Base-by-base conservation (phyloP, 2,113 vertebrate species). In the Corythaeola cristata region DNA sequence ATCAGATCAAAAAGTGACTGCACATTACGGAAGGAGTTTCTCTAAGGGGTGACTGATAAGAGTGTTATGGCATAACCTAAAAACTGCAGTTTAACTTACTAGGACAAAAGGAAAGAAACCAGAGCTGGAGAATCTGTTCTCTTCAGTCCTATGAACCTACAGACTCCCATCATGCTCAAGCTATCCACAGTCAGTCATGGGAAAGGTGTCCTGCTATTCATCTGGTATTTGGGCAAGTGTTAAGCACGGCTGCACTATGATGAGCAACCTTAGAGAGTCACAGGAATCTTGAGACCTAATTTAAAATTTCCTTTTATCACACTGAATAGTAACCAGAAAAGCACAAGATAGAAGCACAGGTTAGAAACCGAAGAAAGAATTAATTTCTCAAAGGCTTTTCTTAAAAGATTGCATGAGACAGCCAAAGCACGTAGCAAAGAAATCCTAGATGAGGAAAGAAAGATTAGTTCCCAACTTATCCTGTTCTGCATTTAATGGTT, bases 141-240 rank as follows among this genome's bases (percentile, higher is more conserved):
- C 3, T 27, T 90, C 44, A 63, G 0, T 44, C 23, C 39, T 50
- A 1, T 47, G 32, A 78, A 30, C 5, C 5, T 35, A 49, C 14
- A 69, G 55, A 11, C 14, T 90, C 16, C 9, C 28, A 28, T 41
- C 4, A 11, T 0, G 0, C 15, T 75, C 35, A 47, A 32, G 44
- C 8, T 33, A 12, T 10, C 35, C 1, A 2, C 4, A 79, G 24
- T 1, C 12, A 1, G 5, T 55, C 2, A 4, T 44, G n/a, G 60
- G 58, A 89, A 64, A 76, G 7, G 2, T 52, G 35, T 19, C 27
- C 11, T 0, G 3, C 8, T 74, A 3, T 52, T 77, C 28, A 73
- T 9, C 12, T 74, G 27, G 5, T 47, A 5, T 79, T 59, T 85
- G 44, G 16, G 32, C 28, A 12, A 6, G 2, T 8, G 24, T 41